A percentile compares a stretch with the other conserved stretches of the same genome.
These are phyloP conservation scores for Augochlorella aurata DNA, from an alignment of 2,888 invertebrate genomes.

Conservation along the genomic window DNA sequence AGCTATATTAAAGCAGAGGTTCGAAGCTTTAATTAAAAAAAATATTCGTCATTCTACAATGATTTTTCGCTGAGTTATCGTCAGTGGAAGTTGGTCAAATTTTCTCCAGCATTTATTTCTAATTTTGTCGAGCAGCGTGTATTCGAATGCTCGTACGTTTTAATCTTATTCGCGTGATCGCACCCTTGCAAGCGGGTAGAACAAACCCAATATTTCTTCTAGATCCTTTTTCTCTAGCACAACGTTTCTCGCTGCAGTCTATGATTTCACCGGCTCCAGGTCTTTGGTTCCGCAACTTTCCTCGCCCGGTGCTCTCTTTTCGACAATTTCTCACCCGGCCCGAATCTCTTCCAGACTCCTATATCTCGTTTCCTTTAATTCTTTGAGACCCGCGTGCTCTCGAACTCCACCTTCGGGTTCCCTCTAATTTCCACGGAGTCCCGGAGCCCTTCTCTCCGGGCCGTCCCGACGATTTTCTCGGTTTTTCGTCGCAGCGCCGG, in stretches of 20 bases:
- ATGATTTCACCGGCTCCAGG: not conserved
- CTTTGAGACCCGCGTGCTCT: not conserved
- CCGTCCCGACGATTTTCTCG: not conserved
- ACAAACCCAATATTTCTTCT: not conserved
- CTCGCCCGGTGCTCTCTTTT: not conserved
- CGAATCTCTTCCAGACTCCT: constrained; percentile 3
- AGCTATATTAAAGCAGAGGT: too few species aligned
- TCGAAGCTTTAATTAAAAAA: too few species aligned
- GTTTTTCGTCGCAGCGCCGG: not conserved
- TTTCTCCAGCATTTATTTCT: too few species aligned
- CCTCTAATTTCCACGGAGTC: constrained; percentile 14
- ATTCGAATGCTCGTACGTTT: too few species aligned
- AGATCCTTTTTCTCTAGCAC: not conserved
- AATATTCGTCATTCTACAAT: too few species aligned
- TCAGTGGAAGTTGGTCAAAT: too few species aligned
- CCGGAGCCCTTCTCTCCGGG: not conserved
- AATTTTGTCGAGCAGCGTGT: too few species aligned
- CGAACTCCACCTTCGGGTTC: not conserved
- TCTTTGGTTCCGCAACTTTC: constrained; percentile 1
- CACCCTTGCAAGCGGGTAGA: not conserved
- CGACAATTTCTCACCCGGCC: constrained; percentile 27
- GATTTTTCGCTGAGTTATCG: too few species aligned
- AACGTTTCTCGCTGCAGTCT: not conserved
- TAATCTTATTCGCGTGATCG: too few species aligned
- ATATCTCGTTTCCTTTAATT: constrained; percentile 5